A percentile compares a stretch with the other conserved stretches of the same genome.
phyloP scores from a whole-genome alignment of 1,140 invertebrate species.

The Papilio helenus region DNA sequence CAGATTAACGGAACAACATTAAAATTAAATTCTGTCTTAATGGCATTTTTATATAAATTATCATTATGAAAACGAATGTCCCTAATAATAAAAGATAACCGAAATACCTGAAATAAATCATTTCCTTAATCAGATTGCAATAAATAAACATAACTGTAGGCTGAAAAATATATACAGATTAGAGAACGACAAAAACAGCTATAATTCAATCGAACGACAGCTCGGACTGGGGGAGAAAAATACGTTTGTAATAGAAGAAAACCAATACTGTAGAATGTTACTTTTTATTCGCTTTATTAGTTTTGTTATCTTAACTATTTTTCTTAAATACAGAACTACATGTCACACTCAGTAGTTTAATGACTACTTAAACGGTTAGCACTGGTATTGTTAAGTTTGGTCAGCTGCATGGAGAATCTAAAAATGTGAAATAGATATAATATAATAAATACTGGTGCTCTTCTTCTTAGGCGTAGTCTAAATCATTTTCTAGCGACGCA shows the following conservation, averaged over 20 bases:
- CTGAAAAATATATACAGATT: constrained; percentile 18
- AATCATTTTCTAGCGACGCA: too few relatives aligned
- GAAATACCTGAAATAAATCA: background rate
- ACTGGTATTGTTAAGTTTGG: too few relatives aligned
- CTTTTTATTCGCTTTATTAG: background rate
- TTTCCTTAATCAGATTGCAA: background rate
- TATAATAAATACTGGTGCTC: too few relatives aligned
- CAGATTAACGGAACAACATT: too few relatives aligned
- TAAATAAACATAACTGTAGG: background rate
- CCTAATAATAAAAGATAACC: background rate
- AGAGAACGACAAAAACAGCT: background rate
- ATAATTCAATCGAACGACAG: background rate
- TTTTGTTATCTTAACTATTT: background rate
- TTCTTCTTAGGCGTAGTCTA: too few relatives aligned
- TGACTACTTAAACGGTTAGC: too few relatives aligned
- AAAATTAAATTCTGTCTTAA: too few relatives aligned
- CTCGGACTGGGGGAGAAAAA: background rate
- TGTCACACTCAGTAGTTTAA: too few relatives aligned
- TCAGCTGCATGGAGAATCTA: too few relatives aligned
- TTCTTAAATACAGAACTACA: too few relatives aligned
- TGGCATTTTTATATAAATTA: too few relatives aligned
- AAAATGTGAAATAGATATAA: too few relatives aligned
- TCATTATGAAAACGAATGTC: background rate
- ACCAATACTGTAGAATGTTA: background rate
- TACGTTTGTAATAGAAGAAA: background rate